These are phyloP conservation scores for Acestrorhynchus altus DNA, from an alignment of 2,797 vertebrate species.

Conservation along the genomic window DNA sequence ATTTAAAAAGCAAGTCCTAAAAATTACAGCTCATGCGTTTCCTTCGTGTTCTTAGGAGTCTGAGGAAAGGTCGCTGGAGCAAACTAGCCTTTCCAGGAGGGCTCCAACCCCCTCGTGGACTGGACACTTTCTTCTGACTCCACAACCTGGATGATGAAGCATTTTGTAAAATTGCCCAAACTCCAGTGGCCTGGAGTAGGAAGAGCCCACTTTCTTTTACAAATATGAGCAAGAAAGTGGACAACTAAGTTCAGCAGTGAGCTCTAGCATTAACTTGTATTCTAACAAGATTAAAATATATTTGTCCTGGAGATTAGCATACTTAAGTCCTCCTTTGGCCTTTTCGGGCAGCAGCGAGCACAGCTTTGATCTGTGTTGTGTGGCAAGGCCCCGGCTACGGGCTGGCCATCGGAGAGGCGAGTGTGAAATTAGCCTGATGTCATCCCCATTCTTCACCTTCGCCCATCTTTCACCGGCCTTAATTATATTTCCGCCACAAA, in stretches of 20 bases:
- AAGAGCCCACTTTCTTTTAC: slow-evolving; percentile 73
- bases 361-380: slow-evolving; percentile 98
- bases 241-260: slow-evolving; percentile 89
- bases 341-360: slow-evolving; percentile 85
- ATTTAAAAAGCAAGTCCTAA: no score
- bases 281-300: slow-evolving; percentile 99
- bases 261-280: slow-evolving; percentile 98
- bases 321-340: slow-evolving; percentile 88
- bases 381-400: slow-evolving; percentile 88
- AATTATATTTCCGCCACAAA: slow-evolving; percentile 99
- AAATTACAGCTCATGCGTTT: slow-evolving; percentile 41
- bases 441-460: slow-evolving; percentile 93
- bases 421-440: slow-evolving; percentile 99
- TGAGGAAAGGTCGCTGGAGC: slow-evolving; percentile 33
- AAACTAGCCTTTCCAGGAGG: slow-evolving; percentile 5
- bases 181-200: slow-evolving; percentile 78
- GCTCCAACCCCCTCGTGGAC: background rate
- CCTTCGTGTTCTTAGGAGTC: slow-evolving; percentile 52
- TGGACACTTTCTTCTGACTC: slow-evolving; percentile 30
- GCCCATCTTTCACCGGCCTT: slow-evolving; percentile 88
- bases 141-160: slow-evolving; percentile 47
- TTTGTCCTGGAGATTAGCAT: slow-evolving; percentile 99
- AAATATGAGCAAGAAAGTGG: slow-evolving; percentile 68
- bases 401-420: slow-evolving; percentile 88
- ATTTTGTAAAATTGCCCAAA: slow-evolving; percentile 74